These are phyloP conservation scores for Brachyptera risi DNA, from an alignment of 2,888 invertebrate species.

Conservation along the genomic window DNA sequence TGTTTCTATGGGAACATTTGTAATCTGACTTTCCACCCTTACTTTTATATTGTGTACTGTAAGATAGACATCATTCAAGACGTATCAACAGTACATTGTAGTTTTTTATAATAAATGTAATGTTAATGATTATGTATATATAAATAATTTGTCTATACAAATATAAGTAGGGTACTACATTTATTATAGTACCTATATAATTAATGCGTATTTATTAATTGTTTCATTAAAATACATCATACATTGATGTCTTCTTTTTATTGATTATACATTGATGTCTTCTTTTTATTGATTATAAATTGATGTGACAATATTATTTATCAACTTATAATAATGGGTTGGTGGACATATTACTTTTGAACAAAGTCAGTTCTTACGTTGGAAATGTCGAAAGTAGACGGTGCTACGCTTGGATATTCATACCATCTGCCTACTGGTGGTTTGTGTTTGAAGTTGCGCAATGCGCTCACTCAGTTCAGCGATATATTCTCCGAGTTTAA, in stretches of 20 bases:
- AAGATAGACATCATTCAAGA: background rate
- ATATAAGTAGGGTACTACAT: background rate
- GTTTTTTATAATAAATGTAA: background rate
- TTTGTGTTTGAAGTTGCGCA: constrained; percentile 70
- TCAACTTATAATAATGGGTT: too few species aligned
- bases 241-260: too few species aligned
- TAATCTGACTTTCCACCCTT: background rate
- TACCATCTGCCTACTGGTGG: constrained; percentile 79
- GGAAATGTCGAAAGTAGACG: constrained; percentile 45
- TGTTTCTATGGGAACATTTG: too few species aligned
- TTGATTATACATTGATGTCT: too few species aligned
- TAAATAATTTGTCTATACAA: background rate
- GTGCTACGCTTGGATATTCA: constrained; percentile 70
- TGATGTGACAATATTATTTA: background rate
- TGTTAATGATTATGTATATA: background rate
- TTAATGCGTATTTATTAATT: too few species aligned
- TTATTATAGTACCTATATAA: background rate
- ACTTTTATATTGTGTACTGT: background rate
- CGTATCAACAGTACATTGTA: background rate
- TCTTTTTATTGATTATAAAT: too few species aligned
- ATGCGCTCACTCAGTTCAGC: constrained; percentile 80
- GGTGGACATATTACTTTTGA: too few species aligned
- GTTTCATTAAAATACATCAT: too few species aligned
- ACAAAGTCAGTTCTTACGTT: too few species aligned
- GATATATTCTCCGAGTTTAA: constrained; percentile 95